Evolutionary conservation across 2,113 vertebrate species (phyloP), one percentile per base, ranked within the genome.

Genomic region (Polypterus senegalus): DNA sequence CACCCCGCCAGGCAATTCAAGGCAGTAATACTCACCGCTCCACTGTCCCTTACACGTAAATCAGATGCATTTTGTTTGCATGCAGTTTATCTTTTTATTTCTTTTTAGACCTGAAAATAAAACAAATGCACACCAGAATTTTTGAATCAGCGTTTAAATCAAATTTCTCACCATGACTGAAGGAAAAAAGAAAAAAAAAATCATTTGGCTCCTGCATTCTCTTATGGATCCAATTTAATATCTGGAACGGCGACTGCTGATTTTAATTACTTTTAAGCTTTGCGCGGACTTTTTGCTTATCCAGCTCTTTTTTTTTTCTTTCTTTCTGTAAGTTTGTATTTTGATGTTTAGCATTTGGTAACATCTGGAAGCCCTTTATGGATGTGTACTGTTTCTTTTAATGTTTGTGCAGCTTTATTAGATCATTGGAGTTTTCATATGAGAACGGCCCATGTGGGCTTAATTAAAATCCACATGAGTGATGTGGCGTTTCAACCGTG

Each of bases 211-310:
- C 74, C 61, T 69, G 73, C 72, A 69, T 73, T 69, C 66, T 70
- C 81, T 83, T 81, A 87, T 91, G 88, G 83, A 81, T 91, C 86
- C 76, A 86, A 89, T 89, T 89, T 91, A 89, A 27, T 76, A 88
- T 74, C 74, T 86, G 81, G 79, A 85, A 80, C 73, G 70, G 67
- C 69, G 68, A 74, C 61, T 76, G 71, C 76, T 69, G 80, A 83
- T 81, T 86, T 71, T 87, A 86, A 87, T 88, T 86, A 88, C 78
- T 81, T 27, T 85, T 81, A 78, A 72, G 81, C 77, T 79, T 81
- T 70, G 75, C 76, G 76, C 74, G 76, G 76, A 78, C 68, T 75
- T 56, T 75, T 71, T 82, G 77, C 80, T 83, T 79, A 82, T 80
- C 73, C 76, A 73, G 74, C 66, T 64, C 59, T 73, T 69, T 71